Percentiles rank a stretch among this genome's conserved stretches.
phyloP scores from a whole-genome alignment of 2,113 vertebrate species.

The Hemichromis elongatus region DNA sequence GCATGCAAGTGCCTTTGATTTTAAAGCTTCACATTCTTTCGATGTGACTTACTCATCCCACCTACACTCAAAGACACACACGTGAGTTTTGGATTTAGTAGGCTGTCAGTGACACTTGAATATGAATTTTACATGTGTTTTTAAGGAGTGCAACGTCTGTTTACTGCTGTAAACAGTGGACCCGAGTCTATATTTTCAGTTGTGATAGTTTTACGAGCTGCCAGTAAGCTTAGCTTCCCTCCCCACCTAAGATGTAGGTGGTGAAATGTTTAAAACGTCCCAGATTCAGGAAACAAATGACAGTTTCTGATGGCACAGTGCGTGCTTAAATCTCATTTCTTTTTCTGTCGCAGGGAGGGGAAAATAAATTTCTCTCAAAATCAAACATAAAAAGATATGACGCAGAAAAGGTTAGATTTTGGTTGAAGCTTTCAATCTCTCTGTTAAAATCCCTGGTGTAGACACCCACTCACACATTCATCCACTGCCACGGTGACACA shows the following conservation, averaged over 20 bases:
- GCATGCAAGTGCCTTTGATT: neutral
- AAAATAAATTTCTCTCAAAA: neutral
- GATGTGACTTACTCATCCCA: neutral
- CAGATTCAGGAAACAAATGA: neutral
- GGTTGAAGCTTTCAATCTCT: neutral
- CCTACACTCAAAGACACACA: neutral
- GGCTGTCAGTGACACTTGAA: neutral
- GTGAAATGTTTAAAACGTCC: neutral
- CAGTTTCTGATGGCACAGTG: neutral
- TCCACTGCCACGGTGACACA: neutral
- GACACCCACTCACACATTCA: neutral
- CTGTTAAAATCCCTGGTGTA: neutral
- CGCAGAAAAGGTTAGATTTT: neutral
- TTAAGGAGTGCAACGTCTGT: neutral
- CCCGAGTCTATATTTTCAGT: neutral
- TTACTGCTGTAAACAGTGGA: neutral
- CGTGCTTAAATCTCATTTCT: neutral
- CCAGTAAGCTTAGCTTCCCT: neutral
- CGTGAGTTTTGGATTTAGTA: neutral
- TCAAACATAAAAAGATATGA: neutral
- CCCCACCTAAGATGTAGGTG: neutral
- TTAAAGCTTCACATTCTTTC: neutral
- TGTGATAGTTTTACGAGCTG: neutral
- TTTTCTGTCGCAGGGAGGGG: neutral
- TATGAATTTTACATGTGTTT: conserved; percentile 15